phyloP scores from a whole-genome alignment of 2,888 invertebrate species.

The Synanthedon tipuliformis region DNA sequence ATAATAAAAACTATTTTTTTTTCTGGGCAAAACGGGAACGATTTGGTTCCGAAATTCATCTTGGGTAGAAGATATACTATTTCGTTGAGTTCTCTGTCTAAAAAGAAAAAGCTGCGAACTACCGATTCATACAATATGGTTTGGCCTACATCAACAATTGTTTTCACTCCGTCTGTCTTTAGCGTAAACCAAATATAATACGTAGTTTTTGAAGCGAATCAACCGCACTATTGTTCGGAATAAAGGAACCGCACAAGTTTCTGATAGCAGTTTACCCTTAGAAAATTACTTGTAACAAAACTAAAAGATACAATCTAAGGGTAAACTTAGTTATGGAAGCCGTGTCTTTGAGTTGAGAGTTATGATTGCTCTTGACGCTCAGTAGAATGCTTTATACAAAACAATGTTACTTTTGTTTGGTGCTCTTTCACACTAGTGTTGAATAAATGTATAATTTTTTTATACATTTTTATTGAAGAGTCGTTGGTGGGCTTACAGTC shows the following conservation, averaged over 20 bases:
- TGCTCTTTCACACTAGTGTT: too few species aligned
- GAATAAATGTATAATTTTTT: too few species aligned
- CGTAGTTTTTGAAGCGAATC: slow-evolving; percentile 28
- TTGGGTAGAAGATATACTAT: too few species aligned
- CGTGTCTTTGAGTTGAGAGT: not conserved
- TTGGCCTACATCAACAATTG: slow-evolving; percentile 1
- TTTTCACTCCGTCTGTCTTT: not conserved
- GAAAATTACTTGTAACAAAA: slow-evolving; percentile 46
- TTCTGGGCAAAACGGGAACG: too few species aligned
- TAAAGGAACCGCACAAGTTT: slow-evolving; percentile 53
- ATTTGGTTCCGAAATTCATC: too few species aligned
- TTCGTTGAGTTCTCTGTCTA: too few species aligned
- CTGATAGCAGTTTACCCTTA: slow-evolving; percentile 42
- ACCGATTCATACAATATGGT: too few species aligned
- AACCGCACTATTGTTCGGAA: slow-evolving; percentile 49
- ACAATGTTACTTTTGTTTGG: not conserved
- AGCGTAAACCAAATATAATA: not conserved
- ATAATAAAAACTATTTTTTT: too few species aligned
- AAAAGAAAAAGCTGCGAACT: too few species aligned
- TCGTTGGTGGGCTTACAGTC: too few species aligned
- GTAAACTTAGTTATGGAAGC: slow-evolving; percentile 5
- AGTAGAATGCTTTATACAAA: not conserved
- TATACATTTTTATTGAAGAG: too few species aligned
- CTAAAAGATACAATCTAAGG: slow-evolving; percentile 8
- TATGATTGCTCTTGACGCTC: not conserved